A percentile compares a stretch with the other conserved stretches of the same genome.
phyloP scores from a whole-genome alignment of 2,113 vertebrate species.

The Prunella fulvescens region DNA sequence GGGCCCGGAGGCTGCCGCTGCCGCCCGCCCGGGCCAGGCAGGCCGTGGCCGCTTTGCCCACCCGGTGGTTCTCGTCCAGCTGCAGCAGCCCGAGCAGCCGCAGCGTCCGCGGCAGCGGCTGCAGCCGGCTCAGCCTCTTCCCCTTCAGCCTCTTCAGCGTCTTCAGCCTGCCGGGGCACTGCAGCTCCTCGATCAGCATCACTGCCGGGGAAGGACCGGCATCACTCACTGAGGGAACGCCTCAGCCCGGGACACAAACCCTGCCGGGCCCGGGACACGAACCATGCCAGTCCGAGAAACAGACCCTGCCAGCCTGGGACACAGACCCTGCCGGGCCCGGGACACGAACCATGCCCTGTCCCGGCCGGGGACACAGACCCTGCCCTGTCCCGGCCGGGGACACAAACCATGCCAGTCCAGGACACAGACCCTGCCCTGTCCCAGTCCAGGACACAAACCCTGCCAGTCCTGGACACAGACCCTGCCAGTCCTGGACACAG shows the following conservation, averaged over 20 bases:
- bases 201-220: conserved; percentile 51
- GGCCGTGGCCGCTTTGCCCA: conserved; percentile 73
- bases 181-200: conserved; percentile 77
- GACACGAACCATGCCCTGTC: too few relatives aligned
- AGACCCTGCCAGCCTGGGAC: too few relatives aligned
- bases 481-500: too few relatives aligned
- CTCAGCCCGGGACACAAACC: fast-evolving
- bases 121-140: conserved; percentile 77
- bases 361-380: too few relatives aligned
- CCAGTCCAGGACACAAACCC: too few relatives aligned
- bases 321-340: too few relatives aligned
- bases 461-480: too few relatives aligned
- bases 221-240: background rate
- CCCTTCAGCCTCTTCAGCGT: conserved; percentile 81
- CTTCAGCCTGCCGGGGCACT: conserved; percentile 72
- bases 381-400: too few relatives aligned
- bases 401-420: too few relatives aligned
- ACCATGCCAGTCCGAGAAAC: too few relatives aligned
- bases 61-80: conserved; percentile 81
- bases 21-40: conserved; percentile 72
- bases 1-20: conserved; percentile 67
- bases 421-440: too few relatives aligned
- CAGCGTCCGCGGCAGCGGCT: conserved; percentile 82
- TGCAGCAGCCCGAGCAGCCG: conserved; percentile 80
- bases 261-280: background rate